These are phyloP conservation scores for Yponomeuta plumbellus DNA, from an alignment of 2,888 invertebrate species.

Conservation along the genomic window DNA sequence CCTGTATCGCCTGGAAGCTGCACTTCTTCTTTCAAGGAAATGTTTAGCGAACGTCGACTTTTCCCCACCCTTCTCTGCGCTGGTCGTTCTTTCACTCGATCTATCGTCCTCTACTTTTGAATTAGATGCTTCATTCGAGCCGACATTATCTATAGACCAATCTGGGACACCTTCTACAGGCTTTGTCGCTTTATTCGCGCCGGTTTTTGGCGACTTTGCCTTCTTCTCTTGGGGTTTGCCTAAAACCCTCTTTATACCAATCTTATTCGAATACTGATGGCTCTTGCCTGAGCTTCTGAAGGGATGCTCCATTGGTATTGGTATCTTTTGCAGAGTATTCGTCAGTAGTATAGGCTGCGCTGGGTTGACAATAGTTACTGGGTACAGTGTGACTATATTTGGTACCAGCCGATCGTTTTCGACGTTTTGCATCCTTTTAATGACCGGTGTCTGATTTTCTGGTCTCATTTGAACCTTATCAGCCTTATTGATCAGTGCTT, in stretches of 20 bases:
- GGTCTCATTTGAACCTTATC: constrained; percentile 24
- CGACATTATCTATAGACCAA: neutral
- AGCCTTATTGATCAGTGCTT: constrained; percentile 44
- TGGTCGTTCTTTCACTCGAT: neutral
- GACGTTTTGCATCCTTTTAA: neutral
- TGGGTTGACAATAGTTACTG: constrained; percentile 41
- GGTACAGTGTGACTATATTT: constrained; percentile 45
- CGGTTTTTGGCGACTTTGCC: neutral
- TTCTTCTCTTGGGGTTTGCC: neutral
- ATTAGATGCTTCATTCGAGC: neutral
- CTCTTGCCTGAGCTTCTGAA: constrained; percentile 27
- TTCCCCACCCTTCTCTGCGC: constrained; percentile 11
- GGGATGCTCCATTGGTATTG: constrained; percentile 40
- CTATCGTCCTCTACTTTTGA: constrained; percentile 7
- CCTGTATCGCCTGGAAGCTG: constrained; percentile 54
- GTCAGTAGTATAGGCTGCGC: constrained; percentile 26
- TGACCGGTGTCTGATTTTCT: constrained; percentile 21
- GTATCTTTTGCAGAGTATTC: constrained; percentile 24
- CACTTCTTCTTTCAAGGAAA: constrained; percentile 43
- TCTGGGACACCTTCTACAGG: too few relatives aligned
- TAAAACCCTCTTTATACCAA: constrained; percentile 32
- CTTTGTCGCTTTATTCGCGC: neutral
- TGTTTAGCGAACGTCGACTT: constrained; percentile 22
- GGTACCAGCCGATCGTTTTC: neutral
- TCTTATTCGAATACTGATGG: constrained; percentile 28